Base-by-base conservation (phyloP, 2,888 invertebrate species). In the Adelognathus sp. region DNA sequence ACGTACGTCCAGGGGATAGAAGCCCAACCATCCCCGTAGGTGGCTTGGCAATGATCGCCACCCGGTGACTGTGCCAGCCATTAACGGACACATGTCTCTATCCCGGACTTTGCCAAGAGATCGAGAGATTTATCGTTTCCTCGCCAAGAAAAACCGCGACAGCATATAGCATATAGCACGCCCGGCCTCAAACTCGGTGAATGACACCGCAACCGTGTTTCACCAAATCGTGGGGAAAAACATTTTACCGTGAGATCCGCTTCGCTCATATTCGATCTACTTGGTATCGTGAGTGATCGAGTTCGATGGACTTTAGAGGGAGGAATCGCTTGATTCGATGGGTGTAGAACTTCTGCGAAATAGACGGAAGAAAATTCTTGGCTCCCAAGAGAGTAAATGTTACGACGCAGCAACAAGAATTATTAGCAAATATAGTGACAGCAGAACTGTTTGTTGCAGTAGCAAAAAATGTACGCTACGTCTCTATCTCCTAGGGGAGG, bases 61-160 rank as follows among this genome's bases (percentile, higher is more conserved):
- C 84, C 88, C 87, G 88, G 89, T 85, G 88, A 88, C 90, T 87
- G 84, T 87, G 88, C 88, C 88, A 87, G 85, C 90, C 89, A 90
- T 90, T 90, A 90, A 90, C 88, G 87, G 88, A 89, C 90, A 90
- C 88, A 87, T 90, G 90, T 90, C 90, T 89, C 88, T 87, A 88
- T 90, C 85, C n/a, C 84, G 85, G 86, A 85, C 85, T 86, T 86
- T 81, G 82, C 83, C 81, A 76, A 81, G 78, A 81, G 86, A 85
- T 82, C 80, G 81, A 67, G 80, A 84, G 83, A 86, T 86, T 86
- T 85, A 86, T 85, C 83, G 83, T 81, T 80, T 79, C 79, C 83
- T 82, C 60, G 82, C 82, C 82, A 74, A 74, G 76, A 50, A 72
- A 80, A 81, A 75, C 77, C 77, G 69, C 80, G 70, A 79, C 61